A percentile compares a stretch with the other conserved stretches of the same genome.
phyloP scores from a whole-genome alignment of 2,797 vertebrate genomes.

The Sebastes miniatus region DNA sequence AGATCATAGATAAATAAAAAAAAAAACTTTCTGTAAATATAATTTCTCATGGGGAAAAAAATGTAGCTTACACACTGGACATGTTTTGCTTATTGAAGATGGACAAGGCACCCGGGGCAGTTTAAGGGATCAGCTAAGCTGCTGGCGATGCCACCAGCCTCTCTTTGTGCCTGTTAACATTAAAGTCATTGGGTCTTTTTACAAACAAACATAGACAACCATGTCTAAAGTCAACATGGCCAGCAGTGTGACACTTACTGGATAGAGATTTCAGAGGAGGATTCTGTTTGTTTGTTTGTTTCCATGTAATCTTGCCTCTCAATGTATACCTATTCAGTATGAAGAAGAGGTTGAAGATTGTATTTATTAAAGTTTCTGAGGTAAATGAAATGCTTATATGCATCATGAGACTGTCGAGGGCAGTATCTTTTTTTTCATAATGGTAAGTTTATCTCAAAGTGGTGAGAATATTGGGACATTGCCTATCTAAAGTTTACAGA shows the following conservation, averaged over 20 bases:
- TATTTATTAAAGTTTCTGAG: conserved; percentile 68
- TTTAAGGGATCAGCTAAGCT: conserved; percentile 46
- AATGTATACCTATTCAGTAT: conserved; percentile 19
- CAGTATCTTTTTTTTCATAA: conserved; percentile 26
- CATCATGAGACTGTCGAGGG: conserved; percentile 35
- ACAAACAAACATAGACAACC: conserved; percentile 15
- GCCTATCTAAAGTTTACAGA: conserved; percentile 49
- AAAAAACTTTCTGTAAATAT: conserved; percentile 60
- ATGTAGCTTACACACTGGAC: conserved; percentile 85
- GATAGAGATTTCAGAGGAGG: conserved; percentile 25
- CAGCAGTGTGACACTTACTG: conserved; percentile 46
- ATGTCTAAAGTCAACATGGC: conserved; percentile 31
- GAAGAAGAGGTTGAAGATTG: conserved; percentile 37
- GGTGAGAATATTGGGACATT: conserved; percentile 10
- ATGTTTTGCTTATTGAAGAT: conserved; percentile 50
- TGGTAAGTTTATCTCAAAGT: conserved; percentile 36
- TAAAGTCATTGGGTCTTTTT: conserved; percentile 28
- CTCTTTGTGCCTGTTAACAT: conserved; percentile 61
- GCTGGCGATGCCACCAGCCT: conserved; percentile 27
- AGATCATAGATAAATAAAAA: conserved; percentile 31
- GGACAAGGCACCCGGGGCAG: conserved; percentile 14
- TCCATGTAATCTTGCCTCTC: conserved; percentile 38
- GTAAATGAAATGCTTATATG: conserved; percentile 43
- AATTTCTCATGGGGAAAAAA: conserved; percentile 54
- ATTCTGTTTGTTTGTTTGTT: conserved; percentile 33